Evolutionary conservation across 2,797 vertebrate genomes (phyloP).

Genomic region (Notolabrus celidotus): DNA sequence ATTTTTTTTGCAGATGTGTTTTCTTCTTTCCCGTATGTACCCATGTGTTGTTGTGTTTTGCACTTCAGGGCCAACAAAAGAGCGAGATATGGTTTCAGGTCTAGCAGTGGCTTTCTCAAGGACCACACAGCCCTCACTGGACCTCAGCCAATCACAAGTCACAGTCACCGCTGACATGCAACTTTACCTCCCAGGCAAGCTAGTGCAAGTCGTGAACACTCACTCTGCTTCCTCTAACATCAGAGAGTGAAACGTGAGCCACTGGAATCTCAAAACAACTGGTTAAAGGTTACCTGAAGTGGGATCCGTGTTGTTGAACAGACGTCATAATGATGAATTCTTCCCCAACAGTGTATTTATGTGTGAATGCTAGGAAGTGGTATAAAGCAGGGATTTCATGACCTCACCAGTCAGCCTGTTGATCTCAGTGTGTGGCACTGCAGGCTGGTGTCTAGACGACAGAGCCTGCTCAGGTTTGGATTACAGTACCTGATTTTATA

Average conservation of each 20-base stretch:
- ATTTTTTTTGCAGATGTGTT: too few relatives aligned
- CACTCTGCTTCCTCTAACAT: conserved; percentile 31
- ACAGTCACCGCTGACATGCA: conserved; percentile 6
- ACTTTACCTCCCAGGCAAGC: conserved; percentile 30
- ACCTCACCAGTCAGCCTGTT: conserved; percentile 34
- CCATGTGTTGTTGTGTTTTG: too few relatives aligned
- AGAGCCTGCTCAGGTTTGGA: neutral
- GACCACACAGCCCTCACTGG: conserved; percentile 1
- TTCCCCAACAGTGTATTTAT: neutral
- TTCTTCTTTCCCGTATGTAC: too few relatives aligned
- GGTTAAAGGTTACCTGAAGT: conserved; percentile 34
- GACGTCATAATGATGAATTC: conserved; percentile 31
- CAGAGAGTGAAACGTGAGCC: conserved; percentile 42
- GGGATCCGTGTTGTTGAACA: conserved; percentile 30
- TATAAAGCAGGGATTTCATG: conserved; percentile 20
- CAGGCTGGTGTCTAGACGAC: conserved; percentile 28
- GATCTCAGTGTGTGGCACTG: conserved; percentile 26
- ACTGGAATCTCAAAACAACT: conserved; percentile 43
- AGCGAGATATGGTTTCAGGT: neutral
- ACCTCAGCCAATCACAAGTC: conserved; percentile 28
- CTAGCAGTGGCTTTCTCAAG: neutral
- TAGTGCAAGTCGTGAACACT: conserved; percentile 39
- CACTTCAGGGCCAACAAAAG: too few relatives aligned
- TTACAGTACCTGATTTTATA: conserved; percentile 14
- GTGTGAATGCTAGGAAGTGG: conserved; percentile 18